Evolutionary conservation across 2,113 vertebrate genomes (phyloP), one percentile per base, ranked within the genome.

Genomic region (Thalassoma bifasciatum): DNA sequence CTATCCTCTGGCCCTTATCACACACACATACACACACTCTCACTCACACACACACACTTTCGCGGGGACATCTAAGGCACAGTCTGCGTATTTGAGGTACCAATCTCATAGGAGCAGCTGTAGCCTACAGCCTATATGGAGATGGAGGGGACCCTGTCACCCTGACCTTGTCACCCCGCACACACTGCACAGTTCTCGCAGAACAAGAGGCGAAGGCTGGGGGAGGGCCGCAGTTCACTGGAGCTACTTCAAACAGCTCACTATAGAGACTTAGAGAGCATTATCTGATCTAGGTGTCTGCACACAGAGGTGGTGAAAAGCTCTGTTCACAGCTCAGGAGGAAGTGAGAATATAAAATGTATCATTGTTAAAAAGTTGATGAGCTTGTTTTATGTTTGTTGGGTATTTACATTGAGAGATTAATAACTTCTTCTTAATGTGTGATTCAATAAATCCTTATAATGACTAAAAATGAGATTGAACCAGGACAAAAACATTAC

Each of bases 91-190:
- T 92, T 93, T 93, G 92, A 93, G 89, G 89, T 89, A 71, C 75
- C 92, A 93, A 93, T 93, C 92, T 93, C 92, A 72, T 71, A 88
- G 85, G 88, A 92, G 86, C 92, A 93, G 92, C 87, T 91, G 89
- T 93, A 93, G 89, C 92, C 92, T 91, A 88, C 89, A 93, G 92
- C 92, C 91, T 90, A 85, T 92, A 91, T 91, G 89, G 87, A 92
- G 88, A 93, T 93, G 79, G 85, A 83, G 86, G 85, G 79, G 77
- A 88, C 90, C 87, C 84, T 69, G 82, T 91, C 88, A 88, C 92
- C 91, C 81, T 91, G 89, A 93, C 92, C 89, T 26, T 14, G 34
- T 86, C 85, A 84, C 85, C 92, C 84, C 71, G 34, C 89, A 87
- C 89, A 89, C 86, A 88, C 79, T 65, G 76, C 82, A 77, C 89